A percentile compares a stretch with the other conserved stretches of the same genome.
Evolutionary conservation across 1,140 invertebrate genomes (phyloP).

Genomic region (Eupristina koningsbergeri): DNA sequence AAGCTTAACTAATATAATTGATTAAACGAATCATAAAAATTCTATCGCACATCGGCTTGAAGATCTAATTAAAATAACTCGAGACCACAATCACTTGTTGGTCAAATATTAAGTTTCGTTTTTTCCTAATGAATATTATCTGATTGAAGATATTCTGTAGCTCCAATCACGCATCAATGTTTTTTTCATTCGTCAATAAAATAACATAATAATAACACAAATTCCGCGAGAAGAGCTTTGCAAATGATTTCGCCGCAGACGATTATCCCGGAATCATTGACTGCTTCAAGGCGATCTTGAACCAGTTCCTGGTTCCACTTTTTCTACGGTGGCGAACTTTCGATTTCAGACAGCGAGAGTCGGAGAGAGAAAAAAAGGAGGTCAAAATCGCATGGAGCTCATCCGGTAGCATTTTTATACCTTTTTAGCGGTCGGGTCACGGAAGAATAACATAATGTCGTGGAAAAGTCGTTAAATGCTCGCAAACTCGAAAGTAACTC

Average conservation of each 20-base stretch:
- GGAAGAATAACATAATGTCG: background rate
- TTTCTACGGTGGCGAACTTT: constrained; percentile 37
- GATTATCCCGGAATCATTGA: background rate
- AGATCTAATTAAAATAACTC: no score
- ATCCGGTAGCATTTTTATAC: constrained; percentile 14
- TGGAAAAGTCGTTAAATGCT: background rate
- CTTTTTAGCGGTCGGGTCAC: background rate
- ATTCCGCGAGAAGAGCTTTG: background rate
- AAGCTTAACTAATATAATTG: no score
- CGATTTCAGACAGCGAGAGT: constrained; percentile 40
- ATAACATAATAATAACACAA: background rate
- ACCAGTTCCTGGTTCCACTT: constrained; percentile 8
- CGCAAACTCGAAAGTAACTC: background rate
- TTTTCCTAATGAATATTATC: background rate
- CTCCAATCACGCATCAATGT: background rate
- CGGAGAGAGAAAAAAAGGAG: constrained; percentile 23
- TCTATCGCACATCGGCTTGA: no score
- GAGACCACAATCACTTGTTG: no score
- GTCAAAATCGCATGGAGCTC: background rate
- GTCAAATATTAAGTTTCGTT: no score
- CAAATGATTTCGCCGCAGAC: background rate
- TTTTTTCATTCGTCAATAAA: background rate
- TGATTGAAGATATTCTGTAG: background rate
- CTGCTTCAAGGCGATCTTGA: background rate
- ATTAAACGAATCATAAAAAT: no score